phyloP scores from a whole-genome alignment of 2,797 vertebrate genomes.

The Anniella stebbinsi region DNA sequence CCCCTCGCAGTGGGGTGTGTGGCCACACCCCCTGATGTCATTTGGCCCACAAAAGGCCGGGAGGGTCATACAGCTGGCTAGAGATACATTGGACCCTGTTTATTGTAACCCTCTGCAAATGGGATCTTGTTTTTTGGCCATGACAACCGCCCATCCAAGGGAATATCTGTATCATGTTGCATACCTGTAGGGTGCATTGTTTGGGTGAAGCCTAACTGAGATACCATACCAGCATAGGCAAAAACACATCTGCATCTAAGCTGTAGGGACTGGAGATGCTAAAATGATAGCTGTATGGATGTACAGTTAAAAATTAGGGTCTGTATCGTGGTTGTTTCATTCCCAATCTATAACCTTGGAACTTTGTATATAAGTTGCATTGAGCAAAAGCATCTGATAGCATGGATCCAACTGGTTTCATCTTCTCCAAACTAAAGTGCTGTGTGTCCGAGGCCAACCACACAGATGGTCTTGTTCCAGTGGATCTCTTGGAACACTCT shows the following conservation, averaged over 20 bases:
- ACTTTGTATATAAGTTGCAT: neutral
- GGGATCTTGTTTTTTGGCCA: neutral
- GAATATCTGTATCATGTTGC: neutral
- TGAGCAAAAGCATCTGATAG: constrained; percentile 15
- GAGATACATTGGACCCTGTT: neutral
- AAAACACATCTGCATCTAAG: neutral
- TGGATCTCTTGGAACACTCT: neutral
- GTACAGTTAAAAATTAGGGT: neutral
- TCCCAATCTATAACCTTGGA: neutral
- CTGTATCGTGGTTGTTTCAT: neutral
- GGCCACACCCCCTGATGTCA: too few species aligned
- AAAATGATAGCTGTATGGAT: neutral
- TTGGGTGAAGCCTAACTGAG: neutral
- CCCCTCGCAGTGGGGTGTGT: too few species aligned
- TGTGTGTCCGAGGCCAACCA: constrained; percentile 21
- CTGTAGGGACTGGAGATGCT: neutral
- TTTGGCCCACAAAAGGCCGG: too few species aligned
- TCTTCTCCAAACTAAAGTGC: neutral
- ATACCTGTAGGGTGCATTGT: neutral
- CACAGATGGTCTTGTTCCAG: constrained; percentile 14
- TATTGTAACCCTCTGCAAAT: neutral
- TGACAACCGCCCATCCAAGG: neutral
- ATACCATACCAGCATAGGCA: neutral
- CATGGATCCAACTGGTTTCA: neutral
- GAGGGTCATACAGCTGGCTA: neutral